Evolutionary conservation across 2,888 invertebrate genomes (phyloP).

Genomic region (Epinotia demarniana): DNA sequence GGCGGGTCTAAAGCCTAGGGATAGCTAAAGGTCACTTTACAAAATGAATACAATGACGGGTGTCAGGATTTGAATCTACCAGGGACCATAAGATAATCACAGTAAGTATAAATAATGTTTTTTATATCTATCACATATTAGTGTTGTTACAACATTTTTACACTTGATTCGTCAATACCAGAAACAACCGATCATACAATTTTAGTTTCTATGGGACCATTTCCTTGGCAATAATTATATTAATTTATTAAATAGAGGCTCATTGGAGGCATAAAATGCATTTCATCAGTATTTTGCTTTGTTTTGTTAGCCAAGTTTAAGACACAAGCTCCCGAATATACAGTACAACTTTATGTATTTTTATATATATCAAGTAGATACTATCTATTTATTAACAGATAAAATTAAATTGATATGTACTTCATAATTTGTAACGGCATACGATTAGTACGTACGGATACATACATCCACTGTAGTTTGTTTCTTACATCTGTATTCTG

Average conservation of each 20-base stretch:
- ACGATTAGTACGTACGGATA: conserved; percentile 24
- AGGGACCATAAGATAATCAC: not conserved
- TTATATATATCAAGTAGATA: conserved; percentile 3
- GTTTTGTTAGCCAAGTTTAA: conserved; percentile 1
- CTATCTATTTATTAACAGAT: conserved; percentile 12
- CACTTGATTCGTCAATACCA: conserved; percentile 8
- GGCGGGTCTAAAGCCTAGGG: no score
- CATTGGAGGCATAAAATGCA: not conserved
- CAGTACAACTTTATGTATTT: not conserved
- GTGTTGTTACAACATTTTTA: not conserved
- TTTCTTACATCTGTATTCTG: conserved; percentile 30
- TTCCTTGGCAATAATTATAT: not conserved
- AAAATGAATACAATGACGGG: not conserved
- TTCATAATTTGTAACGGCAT: conserved; percentile 26
- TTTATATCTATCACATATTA: not conserved
- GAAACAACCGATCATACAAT: not conserved
- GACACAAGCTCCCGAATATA: conserved; percentile 7
- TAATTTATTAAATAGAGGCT: conserved; percentile 2
- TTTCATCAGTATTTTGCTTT: not conserved
- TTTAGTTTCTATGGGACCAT: not conserved
- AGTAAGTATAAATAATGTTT: not conserved
- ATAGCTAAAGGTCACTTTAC: no score
- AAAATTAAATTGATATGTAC: conserved; percentile 41
- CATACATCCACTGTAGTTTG: not conserved
- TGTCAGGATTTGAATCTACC: not conserved